Evolutionary conservation across 2,888 invertebrate species (phyloP), one percentile per base, ranked within the genome.

Genomic region (Cremastinae sp.): DNA sequence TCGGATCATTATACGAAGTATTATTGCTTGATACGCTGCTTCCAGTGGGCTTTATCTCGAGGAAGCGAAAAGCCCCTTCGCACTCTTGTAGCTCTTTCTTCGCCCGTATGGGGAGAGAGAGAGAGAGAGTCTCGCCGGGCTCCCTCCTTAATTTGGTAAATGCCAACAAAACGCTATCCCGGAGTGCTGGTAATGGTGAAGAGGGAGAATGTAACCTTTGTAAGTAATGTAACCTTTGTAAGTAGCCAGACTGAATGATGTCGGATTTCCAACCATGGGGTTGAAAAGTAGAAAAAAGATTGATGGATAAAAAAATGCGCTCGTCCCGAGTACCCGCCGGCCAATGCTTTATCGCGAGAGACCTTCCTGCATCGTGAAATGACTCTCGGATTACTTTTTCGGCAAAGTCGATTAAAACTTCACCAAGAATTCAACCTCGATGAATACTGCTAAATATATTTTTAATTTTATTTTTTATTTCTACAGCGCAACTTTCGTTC

Each of bases 81-180:
- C 72, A 59, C 61, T 18, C 61, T 75, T 69, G 49, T 54, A 47
- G 47, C 36, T 49, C 51, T 41, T 18, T 28, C 73, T 49, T 41
- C 14, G 45, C 20, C 20, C 16, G 41, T 18, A 1, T 8, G 64
- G 14, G 28, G 28, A 16, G 41, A 10, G 18, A 66, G 69, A 34
- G 43, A 38, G 61, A 53, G 66, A 74, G 54, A 18, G 81, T 79
- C 84, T 85, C 84, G 82, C 83, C 53, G 58, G 74, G 64, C 80
- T 75, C 82, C 83, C 82, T 81, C 79, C 84, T 86, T 86, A 88
- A 88, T 88, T 87, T 86, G 81, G 85, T 86, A 86, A 88, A 88
- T 88, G 84, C 86, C 85, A 86, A 83, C 84, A 84, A 86, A 88
- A 86, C 84, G 84, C 83, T 86, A 84, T 83, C 77, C 53, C 10